phyloP scores from a whole-genome alignment of 2,888 invertebrate species.

The Bruchidius siliquastri region DNA sequence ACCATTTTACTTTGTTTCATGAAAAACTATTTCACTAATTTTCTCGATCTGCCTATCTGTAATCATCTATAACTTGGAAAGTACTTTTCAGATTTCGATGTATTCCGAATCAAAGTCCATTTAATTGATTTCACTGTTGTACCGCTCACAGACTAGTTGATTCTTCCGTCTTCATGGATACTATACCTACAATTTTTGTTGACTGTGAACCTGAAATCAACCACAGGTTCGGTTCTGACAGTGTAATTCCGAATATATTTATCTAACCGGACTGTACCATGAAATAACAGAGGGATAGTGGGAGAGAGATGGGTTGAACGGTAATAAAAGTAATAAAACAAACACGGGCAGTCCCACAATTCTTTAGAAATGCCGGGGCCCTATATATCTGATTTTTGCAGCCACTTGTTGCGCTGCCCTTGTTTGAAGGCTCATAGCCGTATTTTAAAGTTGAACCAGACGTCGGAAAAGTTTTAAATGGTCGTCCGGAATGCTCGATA shows the following conservation, averaged over 20 bases:
- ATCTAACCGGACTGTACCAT: background rate
- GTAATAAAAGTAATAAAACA: slow-evolving; percentile 46
- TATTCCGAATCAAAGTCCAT: too few relatives aligned
- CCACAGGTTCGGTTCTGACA: too few relatives aligned
- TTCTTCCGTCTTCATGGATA: too few relatives aligned
- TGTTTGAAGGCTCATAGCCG: background rate
- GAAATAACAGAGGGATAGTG: background rate
- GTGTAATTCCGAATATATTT: background rate
- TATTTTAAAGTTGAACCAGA: background rate
- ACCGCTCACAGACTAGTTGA: too few relatives aligned
- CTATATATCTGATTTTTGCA: slow-evolving; percentile 45
- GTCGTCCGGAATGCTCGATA: background rate
- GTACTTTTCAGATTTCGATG: too few relatives aligned
- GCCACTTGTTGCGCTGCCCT: slow-evolving; percentile 42
- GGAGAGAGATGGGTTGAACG: background rate
- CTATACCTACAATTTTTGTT: too few relatives aligned
- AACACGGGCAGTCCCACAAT: slow-evolving; percentile 41
- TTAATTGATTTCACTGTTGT: too few relatives aligned
- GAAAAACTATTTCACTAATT: too few relatives aligned
- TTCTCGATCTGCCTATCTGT: too few relatives aligned
- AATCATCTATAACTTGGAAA: too few relatives aligned
- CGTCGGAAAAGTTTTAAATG: background rate
- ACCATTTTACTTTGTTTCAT: too few relatives aligned
- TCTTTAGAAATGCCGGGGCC: slow-evolving; percentile 39
- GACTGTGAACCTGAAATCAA: too few relatives aligned